Conservation (phyloP, 2,113 vertebrate species). For the Pachypanchax playfairii region DNA sequence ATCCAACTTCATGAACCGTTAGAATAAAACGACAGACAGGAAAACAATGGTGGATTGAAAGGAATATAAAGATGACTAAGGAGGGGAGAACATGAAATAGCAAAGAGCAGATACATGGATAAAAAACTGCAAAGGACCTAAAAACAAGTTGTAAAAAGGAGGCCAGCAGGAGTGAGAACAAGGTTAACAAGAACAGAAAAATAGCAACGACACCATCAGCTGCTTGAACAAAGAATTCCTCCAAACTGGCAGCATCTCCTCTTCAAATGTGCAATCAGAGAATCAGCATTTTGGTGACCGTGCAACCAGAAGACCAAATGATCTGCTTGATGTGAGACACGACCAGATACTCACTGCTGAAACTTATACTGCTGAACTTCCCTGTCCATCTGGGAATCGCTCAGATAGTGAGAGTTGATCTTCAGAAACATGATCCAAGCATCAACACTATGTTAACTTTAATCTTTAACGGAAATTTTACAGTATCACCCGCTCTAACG, state of each 20-base stretch:
- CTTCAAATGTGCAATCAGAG: conserved; percentile 28
- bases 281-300: conserved; percentile 26
- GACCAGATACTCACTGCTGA: conserved; percentile 5
- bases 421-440: conserved; percentile 42
- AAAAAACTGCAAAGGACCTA: too few relatives aligned
- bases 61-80: too few relatives aligned
- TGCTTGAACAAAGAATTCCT: conserved; percentile 34
- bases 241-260: conserved; percentile 10
- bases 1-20: too few relatives aligned
- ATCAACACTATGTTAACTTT: conserved; percentile 26
- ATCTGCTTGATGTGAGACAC: conserved; percentile 40
- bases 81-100: too few relatives aligned
- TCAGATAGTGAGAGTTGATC: conserved; percentile 49
- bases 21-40: too few relatives aligned
- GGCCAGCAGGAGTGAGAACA: not conserved
- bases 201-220: conserved; percentile 29
- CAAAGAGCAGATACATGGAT: too few relatives aligned
- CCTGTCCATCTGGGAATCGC: conserved; percentile 42
- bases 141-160: too few relatives aligned
- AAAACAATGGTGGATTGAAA: too few relatives aligned
- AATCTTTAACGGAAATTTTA: conserved; percentile 31
- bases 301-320: conserved; percentile 15
- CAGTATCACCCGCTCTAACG: conserved; percentile 10
- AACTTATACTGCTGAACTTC: conserved; percentile 37
- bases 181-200: not conserved